Evolutionary conservation across 2,113 vertebrate species (phyloP).

Genomic region (Takifugu flavidus): DNA sequence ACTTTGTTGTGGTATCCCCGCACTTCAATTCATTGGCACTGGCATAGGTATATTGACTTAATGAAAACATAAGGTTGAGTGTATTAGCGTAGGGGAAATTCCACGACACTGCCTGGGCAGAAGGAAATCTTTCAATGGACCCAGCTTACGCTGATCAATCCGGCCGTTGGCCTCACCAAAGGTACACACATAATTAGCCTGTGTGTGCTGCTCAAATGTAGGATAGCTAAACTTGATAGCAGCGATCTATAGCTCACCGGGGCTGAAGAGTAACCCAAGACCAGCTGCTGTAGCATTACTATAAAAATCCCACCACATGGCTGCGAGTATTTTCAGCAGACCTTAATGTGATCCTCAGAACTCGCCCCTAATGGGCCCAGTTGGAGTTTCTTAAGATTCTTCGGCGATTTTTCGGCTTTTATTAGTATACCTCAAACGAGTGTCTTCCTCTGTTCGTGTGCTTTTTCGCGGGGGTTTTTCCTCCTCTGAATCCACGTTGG

Average conservation of each 20-base stretch:
- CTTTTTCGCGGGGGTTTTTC: background rate
- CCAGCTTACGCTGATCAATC: constrained; percentile 35
- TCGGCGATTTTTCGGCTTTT: constrained; percentile 5
- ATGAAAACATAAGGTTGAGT: too few species aligned
- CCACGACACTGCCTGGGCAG: too few species aligned
- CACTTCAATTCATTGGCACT: too few species aligned
- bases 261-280: constrained; percentile 34
- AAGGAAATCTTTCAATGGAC: background rate
- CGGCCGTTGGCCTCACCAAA: constrained; percentile 36
- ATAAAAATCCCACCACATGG: constrained; percentile 35
- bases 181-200: constrained; percentile 39
- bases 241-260: constrained; percentile 38
- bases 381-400: constrained; percentile 13
- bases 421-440: constrained; percentile 13
- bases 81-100: too few species aligned
- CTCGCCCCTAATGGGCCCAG: constrained; percentile 13
- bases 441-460: constrained; percentile 17
- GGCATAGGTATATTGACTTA: too few species aligned
- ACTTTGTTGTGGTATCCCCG: too few species aligned
- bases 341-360: constrained; percentile 22
- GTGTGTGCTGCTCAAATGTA: constrained; percentile 29
- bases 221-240: constrained; percentile 31
- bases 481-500: constrained; percentile 37
- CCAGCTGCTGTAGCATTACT: constrained; percentile 44
- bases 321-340: constrained; percentile 37